Evolutionary conservation across 2,888 invertebrate species (phyloP), one percentile per base, ranked within the genome.

Genomic region (Ernsta delagoae): DNA sequence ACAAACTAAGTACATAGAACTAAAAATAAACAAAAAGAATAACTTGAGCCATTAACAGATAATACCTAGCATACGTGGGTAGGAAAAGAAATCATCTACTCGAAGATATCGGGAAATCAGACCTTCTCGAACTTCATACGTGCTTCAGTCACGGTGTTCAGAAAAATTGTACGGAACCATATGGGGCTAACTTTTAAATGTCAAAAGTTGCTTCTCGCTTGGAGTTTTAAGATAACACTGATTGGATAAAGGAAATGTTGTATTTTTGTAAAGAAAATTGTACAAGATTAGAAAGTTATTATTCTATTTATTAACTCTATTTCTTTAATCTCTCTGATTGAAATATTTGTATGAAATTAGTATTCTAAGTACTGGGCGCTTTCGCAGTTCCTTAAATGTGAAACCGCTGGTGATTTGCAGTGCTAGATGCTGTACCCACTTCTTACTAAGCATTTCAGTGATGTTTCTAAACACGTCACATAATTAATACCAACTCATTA

Each of bases 141-240:
- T 50, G 50, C 16, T 16, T 16, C 11, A 24, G 50, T 50, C 50
- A 24, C 24, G 24, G 7, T 45, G 50, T 50, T 50, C 16, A 16
- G 50, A 50, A 50, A 16, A 50, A 50, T 50, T 16, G 50, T 2
- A 50, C 50, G 50, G 5, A 7, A 16, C 16, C 1, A 36, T 5
- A 5, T n/a, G n/a, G n/a, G n/a, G n/a, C n/a, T 36, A 50, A 50
- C 16, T 50, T 50, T 50, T 50, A 50, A 50, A 50, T 50, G 50
- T 16, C 16, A 12, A 50, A 5, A 50, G 50, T 16, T 50, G 16
- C 50, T 50, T 50, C 48, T 48, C 12, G 16, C 16, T 16, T 12
- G 12, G 16, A 50, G 12, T 50, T 50, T 16, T 50, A 43, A 43
- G 1, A 43, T 43, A 43, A 43, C 9, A 43, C 43, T 43, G 43